Base-by-base conservation (phyloP, 2,797 vertebrate species). In the Xiphorhynchus erythropygius region DNA sequence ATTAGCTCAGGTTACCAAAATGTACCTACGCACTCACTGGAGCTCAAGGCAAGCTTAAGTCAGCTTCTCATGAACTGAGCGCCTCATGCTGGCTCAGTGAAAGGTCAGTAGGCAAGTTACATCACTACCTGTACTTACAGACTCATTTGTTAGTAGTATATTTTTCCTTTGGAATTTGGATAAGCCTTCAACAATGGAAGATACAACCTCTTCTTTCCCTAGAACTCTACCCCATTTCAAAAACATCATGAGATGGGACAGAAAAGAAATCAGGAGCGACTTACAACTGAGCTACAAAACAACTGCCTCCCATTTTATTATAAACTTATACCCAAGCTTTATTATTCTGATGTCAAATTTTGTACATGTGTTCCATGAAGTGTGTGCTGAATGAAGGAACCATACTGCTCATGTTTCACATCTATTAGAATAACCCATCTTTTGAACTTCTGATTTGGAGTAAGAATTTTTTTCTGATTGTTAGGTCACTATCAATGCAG, bases 141-240 rank as follows among this genome's bases (percentile, higher is more conserved):
- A 44, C 42, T 42, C 5, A 2, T 1, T 0, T 28, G 42, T 8
- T n/a, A 25, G 21, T 9, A 30, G 1, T 21, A n/a, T 10, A 21
- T 30, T 42, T 47, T 78, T 44, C 19, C 24, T 55, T 60, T 30
- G 23, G 42, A 71, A 78, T 28, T 14, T 62, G 27, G 11, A 47
- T 65, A n/a, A 67, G 6, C 4, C 25, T 60, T 59, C 44, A 47
- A 46, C 4, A 17, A 63, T 13, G 4, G 7, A 63, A 41, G 14
- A 30, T 10, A 8, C 8, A 89, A 76, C 7, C 10, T 53, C 3
- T 3, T 5, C n/a, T 33, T 32, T 16, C 30, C 27, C 50, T 27
- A 33, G 16, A 67, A 59, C 1, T 41, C 44, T 12, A 7, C 6
- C 3, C 30, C 6, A 25, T 10, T 56, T 77, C 2, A 17, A 33